Percentiles rank a stretch among this genome's conserved stretches.
phyloP scores from a whole-genome alignment of 2,113 vertebrate genomes.

The Patagioenas fasciata region DNA sequence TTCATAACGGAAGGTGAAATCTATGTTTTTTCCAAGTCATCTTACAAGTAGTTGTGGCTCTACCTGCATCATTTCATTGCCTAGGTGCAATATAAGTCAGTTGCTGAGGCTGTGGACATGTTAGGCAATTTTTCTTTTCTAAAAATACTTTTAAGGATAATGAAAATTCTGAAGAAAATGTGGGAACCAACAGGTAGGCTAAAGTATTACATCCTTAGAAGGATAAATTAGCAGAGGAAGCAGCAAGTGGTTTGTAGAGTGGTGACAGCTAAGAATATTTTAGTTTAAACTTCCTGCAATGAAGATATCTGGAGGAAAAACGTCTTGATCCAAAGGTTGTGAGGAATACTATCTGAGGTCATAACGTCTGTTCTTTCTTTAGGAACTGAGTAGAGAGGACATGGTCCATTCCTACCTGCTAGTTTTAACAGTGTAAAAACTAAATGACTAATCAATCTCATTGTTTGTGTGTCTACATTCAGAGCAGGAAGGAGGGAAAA shows the following conservation, averaged over 20 bases:
- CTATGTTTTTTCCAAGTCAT: background rate
- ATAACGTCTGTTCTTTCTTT: background rate
- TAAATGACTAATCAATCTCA: background rate
- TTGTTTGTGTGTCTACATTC: background rate
- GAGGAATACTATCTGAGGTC: background rate
- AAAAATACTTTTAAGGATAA: background rate
- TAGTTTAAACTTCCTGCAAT: fast-evolving
- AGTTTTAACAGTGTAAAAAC: background rate
- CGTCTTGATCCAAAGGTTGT: background rate
- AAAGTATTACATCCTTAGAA: background rate
- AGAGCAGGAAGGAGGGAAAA: background rate
- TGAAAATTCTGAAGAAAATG: background rate
- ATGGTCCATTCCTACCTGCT: background rate
- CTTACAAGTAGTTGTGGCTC: background rate
- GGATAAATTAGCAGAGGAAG: background rate
- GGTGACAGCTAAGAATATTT: background rate
- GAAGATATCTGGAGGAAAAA: background rate
- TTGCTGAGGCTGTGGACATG: background rate
- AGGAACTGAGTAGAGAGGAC: background rate
- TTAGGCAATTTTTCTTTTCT: background rate
- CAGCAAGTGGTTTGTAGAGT: background rate
- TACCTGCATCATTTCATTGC: background rate
- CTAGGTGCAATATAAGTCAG: background rate
- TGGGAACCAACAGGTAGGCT: background rate
- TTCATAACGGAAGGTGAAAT: background rate